These are phyloP conservation scores for Orchestes rusci DNA, from an alignment of 2,888 invertebrate species.

Conservation along the genomic window DNA sequence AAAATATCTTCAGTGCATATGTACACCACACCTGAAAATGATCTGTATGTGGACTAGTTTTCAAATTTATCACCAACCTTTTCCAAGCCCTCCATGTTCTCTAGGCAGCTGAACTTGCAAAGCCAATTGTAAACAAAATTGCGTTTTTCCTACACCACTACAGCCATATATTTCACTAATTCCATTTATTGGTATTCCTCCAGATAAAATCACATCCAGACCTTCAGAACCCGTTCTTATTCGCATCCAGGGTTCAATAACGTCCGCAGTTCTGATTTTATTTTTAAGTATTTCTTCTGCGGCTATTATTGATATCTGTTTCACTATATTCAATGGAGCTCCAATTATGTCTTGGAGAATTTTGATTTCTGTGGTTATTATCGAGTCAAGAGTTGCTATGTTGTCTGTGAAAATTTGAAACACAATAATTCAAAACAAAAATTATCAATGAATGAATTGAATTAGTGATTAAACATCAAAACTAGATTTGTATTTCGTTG, in stretches of 20 bases:
- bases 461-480: too few species aligned
- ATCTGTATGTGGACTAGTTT: too few species aligned
- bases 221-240: constrained; percentile 51
- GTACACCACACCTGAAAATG: constrained; percentile 50
- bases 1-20: constrained; percentile 74
- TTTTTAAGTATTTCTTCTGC: constrained; percentile 10
- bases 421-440: too few species aligned
- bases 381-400: constrained; percentile 1
- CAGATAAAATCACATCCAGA: constrained; percentile 55
- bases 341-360: constrained; percentile 5
- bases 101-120: constrained; percentile 55
- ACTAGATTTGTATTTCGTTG: too few species aligned
- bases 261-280: constrained; percentile 26
- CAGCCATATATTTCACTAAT: constrained; percentile 76
- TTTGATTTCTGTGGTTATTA: constrained; percentile 7
- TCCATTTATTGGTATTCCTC: constrained; percentile 61
- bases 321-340: constrained; percentile 4
- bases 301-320: constrained; percentile 5
- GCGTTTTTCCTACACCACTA: constrained; percentile 77
- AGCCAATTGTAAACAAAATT: constrained; percentile 65
- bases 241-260: constrained; percentile 31
- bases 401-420: constrained; percentile 8
- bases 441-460: too few species aligned
- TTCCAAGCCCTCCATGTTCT: constrained; percentile 44
- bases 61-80: too few species aligned